Evolutionary conservation across 2,797 vertebrate species (phyloP).

Genomic region (Acipenser ruthenus): DNA sequence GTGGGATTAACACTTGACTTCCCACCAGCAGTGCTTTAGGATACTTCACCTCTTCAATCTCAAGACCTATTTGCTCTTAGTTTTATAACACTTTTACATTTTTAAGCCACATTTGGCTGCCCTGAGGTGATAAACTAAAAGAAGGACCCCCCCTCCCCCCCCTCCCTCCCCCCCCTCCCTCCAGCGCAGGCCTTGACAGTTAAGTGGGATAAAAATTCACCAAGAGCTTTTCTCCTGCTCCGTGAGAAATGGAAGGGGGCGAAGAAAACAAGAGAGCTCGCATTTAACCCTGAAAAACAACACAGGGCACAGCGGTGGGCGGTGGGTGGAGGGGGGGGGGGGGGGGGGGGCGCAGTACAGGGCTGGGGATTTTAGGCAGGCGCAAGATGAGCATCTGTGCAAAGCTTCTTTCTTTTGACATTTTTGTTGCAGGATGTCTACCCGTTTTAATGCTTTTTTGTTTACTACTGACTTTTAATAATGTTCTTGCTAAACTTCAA

Average conservation of each 20-base stretch:
- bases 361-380: not conserved
- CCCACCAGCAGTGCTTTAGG: too few relatives aligned
- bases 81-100: conserved; percentile 36
- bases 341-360: conserved; percentile 1
- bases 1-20: too few relatives aligned
- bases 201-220: conserved; percentile 56
- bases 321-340: conserved; percentile 10
- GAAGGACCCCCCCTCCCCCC: conserved; percentile 29
- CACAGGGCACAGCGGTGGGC: conserved; percentile 8
- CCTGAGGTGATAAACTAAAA: conserved; percentile 29
- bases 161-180: too few relatives aligned
- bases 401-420: too few relatives aligned
- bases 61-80: too few relatives aligned
- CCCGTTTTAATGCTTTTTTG: too few relatives aligned
- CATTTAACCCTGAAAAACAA: conserved; percentile 16
- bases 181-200: conserved; percentile 28
- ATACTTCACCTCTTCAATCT: too few relatives aligned
- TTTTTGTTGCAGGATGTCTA: too few relatives aligned
- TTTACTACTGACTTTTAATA: too few relatives aligned
- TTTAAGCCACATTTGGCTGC: conserved; percentile 45
- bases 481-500: too few relatives aligned
- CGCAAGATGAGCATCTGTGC: too few relatives aligned
- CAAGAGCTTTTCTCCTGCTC: conserved; percentile 22
- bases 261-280: not conserved
- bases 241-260: not conserved